Evolutionary conservation across 2,888 invertebrate species (phyloP), one percentile per base, ranked within the genome.

Genomic region (Lepidochrysops patricia): DNA sequence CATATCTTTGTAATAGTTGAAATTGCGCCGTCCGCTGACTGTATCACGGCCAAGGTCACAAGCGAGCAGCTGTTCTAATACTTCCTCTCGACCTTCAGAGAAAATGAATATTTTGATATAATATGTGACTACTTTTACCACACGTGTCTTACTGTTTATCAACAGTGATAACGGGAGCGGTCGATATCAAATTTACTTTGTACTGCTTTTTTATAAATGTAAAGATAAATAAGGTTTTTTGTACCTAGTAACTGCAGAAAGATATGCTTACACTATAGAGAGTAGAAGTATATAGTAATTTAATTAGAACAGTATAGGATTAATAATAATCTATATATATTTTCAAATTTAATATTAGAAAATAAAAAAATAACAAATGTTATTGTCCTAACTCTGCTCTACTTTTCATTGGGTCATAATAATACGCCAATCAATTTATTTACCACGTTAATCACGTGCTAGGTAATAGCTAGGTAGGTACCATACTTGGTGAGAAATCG

Each of bases 31-130:
- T 74, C 71, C 76, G 77, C 72, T 74, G 72, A 75, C 70, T 76
- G 75, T 76, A 79, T 82, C 84, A 85, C 81, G 84, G 87, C 79
- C 87, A 88, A 86, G 87, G 86, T 79, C 80, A 70, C 64, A 67
- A 61, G 26, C 70, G 67, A 77, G 54, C 37, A 62, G 48, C 59
- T 60, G 58, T 54, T 43, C 56, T 29, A 34, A 49, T 37, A 57
- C 60, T 60, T 58, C 58, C 29, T 60, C 57, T 25, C 34, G 34
- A 43, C 34, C 52, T 58, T 58, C 34, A 35, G 32, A 26, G 54
- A 32, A 54, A 54, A 29, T 32, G 29, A 29, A 29, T 54, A 54
- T 32, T 12, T n/a, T 23, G 19, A 23, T 54, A 54, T n/a, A n/a
- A n/a, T 12, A 26, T 13, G 26, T n/a, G 25, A n/a, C 13, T 50